Base-by-base conservation (phyloP, 2,113 vertebrate genomes). In the Heterocephalus glaber region DNA sequence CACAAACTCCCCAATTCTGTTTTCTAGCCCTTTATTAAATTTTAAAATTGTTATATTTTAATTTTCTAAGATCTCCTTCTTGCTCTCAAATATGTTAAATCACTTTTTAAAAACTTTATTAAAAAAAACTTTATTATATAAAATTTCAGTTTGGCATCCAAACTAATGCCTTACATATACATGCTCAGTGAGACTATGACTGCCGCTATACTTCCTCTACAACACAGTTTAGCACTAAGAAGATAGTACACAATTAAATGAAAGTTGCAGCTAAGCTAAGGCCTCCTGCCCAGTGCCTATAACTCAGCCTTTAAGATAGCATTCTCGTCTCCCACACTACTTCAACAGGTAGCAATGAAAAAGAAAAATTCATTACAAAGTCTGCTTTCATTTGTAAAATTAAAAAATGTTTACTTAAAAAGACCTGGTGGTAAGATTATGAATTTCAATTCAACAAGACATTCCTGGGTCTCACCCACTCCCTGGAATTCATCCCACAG, bases 41-140 rank as follows among this genome's bases (percentile, higher is more conserved):
- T 96, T 95, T 30, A 66, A 79, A 95, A 85, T 9, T 63, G 30
- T 52, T 68, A 38, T 44, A 44, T 56, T 93, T 93, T 95, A 56
- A n/a, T 91, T 80, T 90, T 63, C 11, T 4, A 60, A 77, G 20
- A 87, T 84, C 11, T 94, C 28, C n/a, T 90, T 60, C 52, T 95
- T 86, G 33, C 84, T 80, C 68, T 89, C 83, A 86, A 91, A 77
- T 49, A 79, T 41, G 68, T 68, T 80, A 86, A 47, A 49, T 68
- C 60, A 86, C n/a, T 79, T 95, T 54, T 66, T 13, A 16, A 89
- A 95, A 82, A n/a, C n/a, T n/a, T n/a, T n/a, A n/a, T n/a, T n/a
- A n/a, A n/a, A n/a, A n/a, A n/a, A 52, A 52, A 86, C 16, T 56
- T 93, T 35, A 81, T 47, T 52, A n/a, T 10, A 30, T 17, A 95